Evolutionary conservation across 2,797 vertebrate species (phyloP).

Genomic region (Onychomys arenicola): DNA sequence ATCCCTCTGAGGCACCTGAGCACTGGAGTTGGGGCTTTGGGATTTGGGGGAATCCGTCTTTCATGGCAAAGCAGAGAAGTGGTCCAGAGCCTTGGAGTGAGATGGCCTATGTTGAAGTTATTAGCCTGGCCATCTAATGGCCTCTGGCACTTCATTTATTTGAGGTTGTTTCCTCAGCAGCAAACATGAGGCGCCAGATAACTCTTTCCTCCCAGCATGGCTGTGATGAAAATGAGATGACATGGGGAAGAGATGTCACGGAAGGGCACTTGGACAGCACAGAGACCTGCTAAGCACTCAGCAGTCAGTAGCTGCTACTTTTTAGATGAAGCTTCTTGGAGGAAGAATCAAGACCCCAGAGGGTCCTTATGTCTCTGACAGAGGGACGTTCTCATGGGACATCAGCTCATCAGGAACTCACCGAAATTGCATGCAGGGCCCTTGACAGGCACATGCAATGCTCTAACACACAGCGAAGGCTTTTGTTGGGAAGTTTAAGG

Average conservation of each 20-base stretch:
- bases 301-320: not conserved
- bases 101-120: not conserved
- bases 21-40: not conserved
- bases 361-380: not conserved
- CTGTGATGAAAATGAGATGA: not conserved
- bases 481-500: not conserved
- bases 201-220: not conserved
- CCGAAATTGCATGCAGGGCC: not conserved
- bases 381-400: not conserved
- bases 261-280: not conserved
- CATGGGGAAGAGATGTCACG: not conserved
- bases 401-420: not conserved
- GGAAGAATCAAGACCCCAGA: not conserved
- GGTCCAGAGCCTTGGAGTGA: not conserved
- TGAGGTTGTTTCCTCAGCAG: not conserved
- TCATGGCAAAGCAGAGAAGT: not conserved
- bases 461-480: not conserved
- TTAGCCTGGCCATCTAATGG: not conserved
- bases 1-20: not conserved
- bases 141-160: not conserved
- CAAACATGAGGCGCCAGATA: not conserved
- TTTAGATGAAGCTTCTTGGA: not conserved
- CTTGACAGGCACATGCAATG: conserved; percentile 1
- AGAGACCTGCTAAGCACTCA: not conserved
- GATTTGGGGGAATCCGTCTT: not conserved